Evolutionary conservation across 2,113 vertebrate genomes (phyloP), one percentile per base, ranked within the genome.

Genomic region (Notarius lentiginosus): DNA sequence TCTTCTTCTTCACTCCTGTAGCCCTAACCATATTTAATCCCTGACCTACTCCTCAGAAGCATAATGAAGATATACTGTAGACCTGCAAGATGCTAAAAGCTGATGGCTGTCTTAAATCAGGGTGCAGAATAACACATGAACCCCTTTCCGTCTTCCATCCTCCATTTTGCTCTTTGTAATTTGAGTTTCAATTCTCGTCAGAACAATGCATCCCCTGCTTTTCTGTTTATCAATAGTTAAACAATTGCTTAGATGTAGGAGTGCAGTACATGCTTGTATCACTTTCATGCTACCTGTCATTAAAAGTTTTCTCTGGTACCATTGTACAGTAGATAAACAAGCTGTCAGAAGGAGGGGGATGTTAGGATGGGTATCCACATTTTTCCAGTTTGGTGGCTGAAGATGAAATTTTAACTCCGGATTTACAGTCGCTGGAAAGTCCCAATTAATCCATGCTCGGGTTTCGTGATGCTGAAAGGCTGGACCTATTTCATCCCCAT

Each of bases 361-460:
- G 24, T 2, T 18, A 0, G 51, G 24, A 49, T 24, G 41, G 41
- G 18, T 1, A 1, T 51, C 72, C 41, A 51, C 3, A 20, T 34
- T 56, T 73, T 75, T 66, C 60, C 41, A 47, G 61, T 49, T 80
- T 20, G 65, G 77, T 65, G 63, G 22, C 49, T 12, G 53, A 81
- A 81, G 77, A 86, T 81, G 77, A 72, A 58, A 84, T 81, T 84
- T 86, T 65, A 66, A 90, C 84, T 68, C 49, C 34, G 47, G 49
- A 60, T 72, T 86, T 79, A 87, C 63, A 65, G 92, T 91, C 88
- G 85, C 90, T 86, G 90, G 86, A 91, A 93, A 90, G 88, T 89
- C 91, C 90, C 93, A 92, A 95, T 95, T 94, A 93, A 95, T 95
- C 93, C 92, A 89, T 86, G 90, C 91, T 88, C 82, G 73, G 87